Percentiles rank a stretch among this genome's conserved stretches.
Conservation (phyloP, 2,797 vertebrate genomes). For the Enteromius anoplus region DNA sequence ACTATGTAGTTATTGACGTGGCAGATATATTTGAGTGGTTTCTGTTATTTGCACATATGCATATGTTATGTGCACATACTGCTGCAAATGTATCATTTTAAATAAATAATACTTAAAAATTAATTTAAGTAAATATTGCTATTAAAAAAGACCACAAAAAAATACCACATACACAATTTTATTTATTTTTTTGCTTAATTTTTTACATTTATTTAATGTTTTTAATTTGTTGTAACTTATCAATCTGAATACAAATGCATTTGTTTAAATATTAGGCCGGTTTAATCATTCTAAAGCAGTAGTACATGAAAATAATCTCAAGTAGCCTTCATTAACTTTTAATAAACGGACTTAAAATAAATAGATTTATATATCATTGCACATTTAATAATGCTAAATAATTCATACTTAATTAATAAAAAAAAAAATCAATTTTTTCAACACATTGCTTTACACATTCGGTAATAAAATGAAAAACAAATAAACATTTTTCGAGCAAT, state of each 20-base stretch:
- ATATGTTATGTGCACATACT: not conserved
- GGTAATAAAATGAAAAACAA: not conserved
- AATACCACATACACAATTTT: no score
- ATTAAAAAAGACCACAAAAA: not conserved
- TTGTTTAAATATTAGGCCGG: no score
- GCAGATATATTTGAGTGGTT: not conserved
- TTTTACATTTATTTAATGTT: no score
- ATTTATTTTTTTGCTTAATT: no score
- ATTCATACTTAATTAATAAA: not conserved
- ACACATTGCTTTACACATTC: not conserved
- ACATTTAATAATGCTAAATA: not conserved
- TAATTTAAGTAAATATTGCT: not conserved
- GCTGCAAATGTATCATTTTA: not conserved
- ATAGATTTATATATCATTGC: not conserved
- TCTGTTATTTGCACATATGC: not conserved
- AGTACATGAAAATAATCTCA: no score
- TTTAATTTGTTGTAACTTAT: no score
- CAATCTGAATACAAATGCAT: no score
- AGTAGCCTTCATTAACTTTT: no score
- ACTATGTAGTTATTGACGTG: not conserved
- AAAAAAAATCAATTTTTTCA: no score
- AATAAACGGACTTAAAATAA: no score
- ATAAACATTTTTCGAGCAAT: not conserved
- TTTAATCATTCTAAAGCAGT: no score
- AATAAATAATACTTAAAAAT: not conserved